Evolutionary conservation across 1,140 invertebrate genomes (phyloP).

Genomic region (Matsumurasca onukii): DNA sequence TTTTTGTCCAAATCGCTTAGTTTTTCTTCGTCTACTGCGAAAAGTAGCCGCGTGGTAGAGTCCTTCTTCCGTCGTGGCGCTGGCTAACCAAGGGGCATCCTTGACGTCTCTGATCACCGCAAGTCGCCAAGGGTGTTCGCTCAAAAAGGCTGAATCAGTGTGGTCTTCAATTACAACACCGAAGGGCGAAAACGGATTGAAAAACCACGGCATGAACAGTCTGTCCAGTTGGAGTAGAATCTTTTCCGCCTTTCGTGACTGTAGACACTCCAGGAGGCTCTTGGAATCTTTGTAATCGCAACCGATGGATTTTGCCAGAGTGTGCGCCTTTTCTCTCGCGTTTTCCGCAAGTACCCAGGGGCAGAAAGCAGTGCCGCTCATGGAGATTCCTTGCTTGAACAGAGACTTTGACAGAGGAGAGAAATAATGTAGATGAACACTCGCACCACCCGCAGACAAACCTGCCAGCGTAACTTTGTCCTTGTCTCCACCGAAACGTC

Average conservation of each 20-base stretch:
- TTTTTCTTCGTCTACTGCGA: background rate
- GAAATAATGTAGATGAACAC: slow-evolving; percentile 34
- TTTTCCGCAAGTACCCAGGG: slow-evolving; percentile 70
- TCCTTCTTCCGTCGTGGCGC: slow-evolving; percentile 46
- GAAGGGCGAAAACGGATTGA: slow-evolving; percentile 23
- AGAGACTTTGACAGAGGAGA: slow-evolving; percentile 35
- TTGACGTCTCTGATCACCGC: background rate
- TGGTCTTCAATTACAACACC: slow-evolving; percentile 11
- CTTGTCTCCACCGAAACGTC: slow-evolving; percentile 33
- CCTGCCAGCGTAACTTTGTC: slow-evolving; percentile 32
- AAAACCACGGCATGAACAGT: background rate
- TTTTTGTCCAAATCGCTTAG: slow-evolving; percentile 37
- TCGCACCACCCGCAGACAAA: slow-evolving; percentile 31
- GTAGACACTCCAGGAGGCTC: slow-evolving; percentile 69
- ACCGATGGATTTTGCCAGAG: slow-evolving; percentile 64
- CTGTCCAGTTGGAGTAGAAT: background rate
- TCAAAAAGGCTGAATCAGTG: slow-evolving; percentile 42
- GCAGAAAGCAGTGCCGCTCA: slow-evolving; percentile 72
- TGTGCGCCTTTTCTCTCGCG: slow-evolving; percentile 63
- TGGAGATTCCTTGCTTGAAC: slow-evolving; percentile 65
- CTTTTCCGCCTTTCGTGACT: slow-evolving; percentile 42
- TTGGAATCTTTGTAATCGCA: slow-evolving; percentile 59
- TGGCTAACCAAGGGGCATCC: slow-evolving; percentile 44
- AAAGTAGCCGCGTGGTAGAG: slow-evolving; percentile 35
- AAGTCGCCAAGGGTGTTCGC: slow-evolving; percentile 40